Evolutionary conservation across 64 coral and sea anemone species (phyloP).

Genomic region (Dendronephthya gigantea): DNA sequence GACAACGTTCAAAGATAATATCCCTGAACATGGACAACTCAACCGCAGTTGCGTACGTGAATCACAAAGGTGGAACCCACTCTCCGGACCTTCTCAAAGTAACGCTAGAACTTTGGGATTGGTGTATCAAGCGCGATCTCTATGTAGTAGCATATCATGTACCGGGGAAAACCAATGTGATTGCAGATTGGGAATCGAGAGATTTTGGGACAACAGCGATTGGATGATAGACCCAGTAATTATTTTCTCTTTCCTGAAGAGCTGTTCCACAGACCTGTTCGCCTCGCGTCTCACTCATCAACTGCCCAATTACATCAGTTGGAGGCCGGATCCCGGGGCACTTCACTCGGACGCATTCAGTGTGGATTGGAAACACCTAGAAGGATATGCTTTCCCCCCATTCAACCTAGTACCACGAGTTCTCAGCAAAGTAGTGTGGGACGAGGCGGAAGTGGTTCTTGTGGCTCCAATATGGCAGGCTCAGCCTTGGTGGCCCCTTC

Average conservation of each 20-base stretch:
- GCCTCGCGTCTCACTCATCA: not conserved
- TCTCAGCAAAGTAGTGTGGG: not conserved
- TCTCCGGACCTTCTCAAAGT: not conserved
- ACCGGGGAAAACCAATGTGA: not conserved
- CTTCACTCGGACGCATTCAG: not conserved
- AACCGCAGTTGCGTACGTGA: not conserved
- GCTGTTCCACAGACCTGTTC: not conserved
- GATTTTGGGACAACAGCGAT: not conserved
- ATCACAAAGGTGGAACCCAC: slow-evolving; percentile 4
- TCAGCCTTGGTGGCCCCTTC: not conserved
- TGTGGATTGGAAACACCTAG: not conserved
- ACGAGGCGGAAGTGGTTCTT: slow-evolving; percentile 21
- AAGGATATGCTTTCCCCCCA: slow-evolving; percentile 28
- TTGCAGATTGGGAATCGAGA: slow-evolving; percentile 18
- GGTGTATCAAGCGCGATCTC: not conserved
- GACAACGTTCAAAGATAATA: not conserved
- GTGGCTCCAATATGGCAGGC: not conserved
- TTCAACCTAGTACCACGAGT: not conserved
- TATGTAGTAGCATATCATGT: not conserved
- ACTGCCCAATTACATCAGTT: not conserved
- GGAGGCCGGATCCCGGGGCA: not conserved
- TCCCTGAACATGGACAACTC: slow-evolving; percentile 15
- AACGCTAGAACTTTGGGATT: slow-evolving; percentile 4
- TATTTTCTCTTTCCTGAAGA: not conserved
- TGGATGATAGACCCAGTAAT: too few relatives aligned